Percentiles rank a stretch among this genome's conserved stretches.
phyloP scores from a whole-genome alignment of 2,113 vertebrate species.

The Sinosuthora webbiana region DNA sequence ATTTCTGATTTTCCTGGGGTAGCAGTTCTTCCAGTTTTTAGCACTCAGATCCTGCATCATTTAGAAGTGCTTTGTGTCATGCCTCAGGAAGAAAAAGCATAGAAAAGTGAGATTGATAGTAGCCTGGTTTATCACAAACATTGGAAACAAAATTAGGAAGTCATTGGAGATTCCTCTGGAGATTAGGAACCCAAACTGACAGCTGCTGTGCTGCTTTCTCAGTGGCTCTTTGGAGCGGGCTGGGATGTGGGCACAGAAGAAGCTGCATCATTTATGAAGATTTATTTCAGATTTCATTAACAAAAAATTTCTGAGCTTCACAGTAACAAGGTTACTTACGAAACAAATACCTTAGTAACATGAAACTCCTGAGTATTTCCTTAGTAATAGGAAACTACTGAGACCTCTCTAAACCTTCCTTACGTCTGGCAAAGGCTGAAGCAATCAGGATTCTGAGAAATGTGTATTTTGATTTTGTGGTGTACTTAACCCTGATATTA shows the following conservation, averaged over 20 bases:
- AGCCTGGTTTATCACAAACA: conserved; percentile 41
- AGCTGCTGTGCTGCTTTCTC: conserved; percentile 24
- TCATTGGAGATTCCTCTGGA: conserved; percentile 38
- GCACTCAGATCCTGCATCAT: not conserved
- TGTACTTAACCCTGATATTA: not conserved
- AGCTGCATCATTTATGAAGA: conserved; percentile 25
- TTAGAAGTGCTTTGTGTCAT: not conserved
- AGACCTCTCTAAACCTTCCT: not conserved
- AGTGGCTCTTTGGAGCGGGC: not conserved
- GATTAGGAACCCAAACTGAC: conserved; percentile 33
- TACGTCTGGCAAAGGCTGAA: not conserved
- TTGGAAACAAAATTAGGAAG: conserved; percentile 55
- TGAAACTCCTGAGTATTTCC: not conserved
- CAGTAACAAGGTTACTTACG: not conserved
- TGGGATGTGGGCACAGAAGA: not conserved
- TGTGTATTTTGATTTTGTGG: not conserved
- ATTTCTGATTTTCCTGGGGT: not conserved
- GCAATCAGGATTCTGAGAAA: not conserved
- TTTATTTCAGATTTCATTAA: conserved; percentile 50
- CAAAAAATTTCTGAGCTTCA: not conserved
- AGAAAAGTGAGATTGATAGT: not conserved
- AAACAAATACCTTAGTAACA: not conserved
- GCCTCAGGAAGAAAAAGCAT: not conserved
- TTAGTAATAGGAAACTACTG: not conserved
- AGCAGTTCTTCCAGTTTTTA: not conserved